A percentile compares a stretch with the other conserved stretches of the same genome.
phyloP scores from a whole-genome alignment of 2,113 vertebrate genomes.

The Leucopsar rothschildi region DNA sequence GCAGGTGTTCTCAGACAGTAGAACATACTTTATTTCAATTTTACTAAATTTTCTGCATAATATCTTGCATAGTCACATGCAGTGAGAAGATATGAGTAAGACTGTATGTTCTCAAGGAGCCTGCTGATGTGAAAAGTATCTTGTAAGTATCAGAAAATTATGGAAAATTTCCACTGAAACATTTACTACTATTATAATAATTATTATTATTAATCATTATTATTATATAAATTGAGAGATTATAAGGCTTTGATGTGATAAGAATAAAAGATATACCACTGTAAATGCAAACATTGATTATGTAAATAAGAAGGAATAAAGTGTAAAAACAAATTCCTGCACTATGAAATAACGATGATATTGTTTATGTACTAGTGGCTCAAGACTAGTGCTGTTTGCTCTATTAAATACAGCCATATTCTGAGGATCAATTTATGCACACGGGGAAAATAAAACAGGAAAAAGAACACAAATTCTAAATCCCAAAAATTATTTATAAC shows the following conservation, averaged over 20 bases:
- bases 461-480: not conserved
- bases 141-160: not conserved
- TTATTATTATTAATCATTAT: not conserved
- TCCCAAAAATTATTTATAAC: not conserved
- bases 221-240: not conserved
- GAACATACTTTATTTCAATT: not conserved
- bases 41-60: not conserved
- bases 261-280: not conserved
- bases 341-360: not conserved
- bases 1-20: conserved; percentile 38
- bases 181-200: not conserved
- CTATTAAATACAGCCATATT: not conserved
- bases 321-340: not conserved
- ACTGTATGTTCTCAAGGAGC: not conserved
- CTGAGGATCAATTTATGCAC: not conserved
- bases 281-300: not conserved
- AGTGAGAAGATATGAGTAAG: not conserved
- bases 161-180: not conserved
- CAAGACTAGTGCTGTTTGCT: not conserved
- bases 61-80: not conserved
- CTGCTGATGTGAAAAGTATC: not conserved
- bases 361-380: not conserved
- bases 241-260: not conserved
- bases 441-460: not conserved
- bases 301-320: not conserved